Evolutionary conservation across 2,797 vertebrate species (phyloP), one percentile per base, ranked within the genome.

Genomic region (Notolepis coatsorum): DNA sequence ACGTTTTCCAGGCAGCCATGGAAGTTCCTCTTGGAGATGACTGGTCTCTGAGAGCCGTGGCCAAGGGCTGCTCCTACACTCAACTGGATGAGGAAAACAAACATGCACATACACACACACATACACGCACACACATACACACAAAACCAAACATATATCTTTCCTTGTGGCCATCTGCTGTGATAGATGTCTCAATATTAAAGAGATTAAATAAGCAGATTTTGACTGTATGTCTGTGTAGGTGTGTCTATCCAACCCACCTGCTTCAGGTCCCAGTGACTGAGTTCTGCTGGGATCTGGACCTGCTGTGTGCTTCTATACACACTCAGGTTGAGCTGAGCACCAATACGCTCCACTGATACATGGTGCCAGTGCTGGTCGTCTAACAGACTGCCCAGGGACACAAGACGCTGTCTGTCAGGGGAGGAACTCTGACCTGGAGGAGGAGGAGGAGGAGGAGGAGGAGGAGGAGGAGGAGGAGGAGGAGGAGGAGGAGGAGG

Each of bases 1-100:
- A 97, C 89, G 78, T 98, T 98, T 88, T 99, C 97, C 85, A 99
- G 87, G 85, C 97, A 99, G 55, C 97, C 97, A 17, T 93, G 84
- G 77, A 99, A 98, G 64, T 94, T 91, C 65, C 82, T 92, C 60
- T 58, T 83, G 42, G 88, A 84, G 25, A 9, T 18, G 1, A 80
- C 77, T 35, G 89, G 86, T 59, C 89, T 88, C 77, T 76, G 83
- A 87, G 94, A 93, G 84, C 81, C 89, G 79, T 85, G 86, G 65
- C 76, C 71, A 76, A 84, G 88, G 28, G 91, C 92, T 53, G 94
- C 94, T 89, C 96, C 96, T 80, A 97, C 94, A 71, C 93, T 96
- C 92, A 98, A 91, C 96, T 98, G 94, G 4, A n/a, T n/a, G 31
- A 7, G 4, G 20, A 51, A 35, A 17, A 52, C 33, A 57, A 6